Percentiles rank a stretch among this genome's conserved stretches.
Conservation (phyloP, 2,888 invertebrate species). For the Biston betularia region DNA sequence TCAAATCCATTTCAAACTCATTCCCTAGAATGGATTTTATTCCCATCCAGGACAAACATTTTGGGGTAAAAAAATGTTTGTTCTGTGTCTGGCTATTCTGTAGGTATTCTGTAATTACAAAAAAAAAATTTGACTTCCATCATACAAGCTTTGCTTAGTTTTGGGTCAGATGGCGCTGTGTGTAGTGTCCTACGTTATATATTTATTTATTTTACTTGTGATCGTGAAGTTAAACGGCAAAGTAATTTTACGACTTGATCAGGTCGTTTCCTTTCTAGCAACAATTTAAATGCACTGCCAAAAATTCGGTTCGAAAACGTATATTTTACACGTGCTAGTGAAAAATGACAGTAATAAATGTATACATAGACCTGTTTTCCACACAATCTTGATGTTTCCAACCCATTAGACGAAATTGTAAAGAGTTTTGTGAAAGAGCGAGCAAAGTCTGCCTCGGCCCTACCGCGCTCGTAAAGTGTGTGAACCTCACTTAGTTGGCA, state of each 20-base stretch:
- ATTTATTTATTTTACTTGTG: no score
- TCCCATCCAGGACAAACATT: no score
- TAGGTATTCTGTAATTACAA: no score
- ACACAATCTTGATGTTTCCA: conserved; percentile 58
- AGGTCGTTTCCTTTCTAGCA: conserved; percentile 12
- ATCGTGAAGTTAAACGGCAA: conserved; percentile 8
- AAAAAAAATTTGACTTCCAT: no score
- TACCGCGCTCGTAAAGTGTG: conserved; percentile 38
- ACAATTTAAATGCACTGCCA: conserved; percentile 27
- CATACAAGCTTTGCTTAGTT: no score
- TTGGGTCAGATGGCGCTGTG: no score
- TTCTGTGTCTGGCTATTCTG: no score
- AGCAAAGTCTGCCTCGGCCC: conserved; percentile 47
- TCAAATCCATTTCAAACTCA: no score
- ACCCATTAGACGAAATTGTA: conserved; percentile 61
- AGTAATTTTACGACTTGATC: conserved; percentile 9
- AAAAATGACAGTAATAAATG: conserved; percentile 34
- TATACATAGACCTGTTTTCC: conserved; percentile 43
- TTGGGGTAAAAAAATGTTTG: no score
- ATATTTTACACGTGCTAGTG: conserved; percentile 28
- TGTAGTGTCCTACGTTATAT: no score
- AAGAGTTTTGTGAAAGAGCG: conserved; percentile 50
- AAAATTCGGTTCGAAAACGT: conserved; percentile 15
- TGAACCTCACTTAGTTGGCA: conserved; percentile 36
- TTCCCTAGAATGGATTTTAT: no score